Evolutionary conservation across 1,140 invertebrate genomes (phyloP).

Genomic region (Drosophila arizonae): DNA sequence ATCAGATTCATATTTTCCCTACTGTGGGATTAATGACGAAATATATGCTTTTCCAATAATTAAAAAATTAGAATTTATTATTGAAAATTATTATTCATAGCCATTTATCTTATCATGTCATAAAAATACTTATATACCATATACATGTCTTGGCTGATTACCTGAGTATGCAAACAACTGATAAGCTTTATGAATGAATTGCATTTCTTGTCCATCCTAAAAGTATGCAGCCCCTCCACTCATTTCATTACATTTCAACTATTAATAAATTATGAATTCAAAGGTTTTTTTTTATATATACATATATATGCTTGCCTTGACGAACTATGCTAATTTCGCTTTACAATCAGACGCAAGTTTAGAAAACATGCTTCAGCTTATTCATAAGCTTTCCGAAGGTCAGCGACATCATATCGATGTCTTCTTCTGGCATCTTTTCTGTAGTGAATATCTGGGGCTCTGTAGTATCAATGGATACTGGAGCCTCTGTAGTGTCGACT

Average conservation of each 20-base stretch:
- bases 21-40: too few species aligned
- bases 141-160: neutral
- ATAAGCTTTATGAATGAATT: slow-evolving; percentile 19
- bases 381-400: slow-evolving; percentile 2
- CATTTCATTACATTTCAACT: neutral
- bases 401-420: slow-evolving; percentile 19
- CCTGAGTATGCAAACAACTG: neutral
- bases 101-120: slow-evolving; percentile 1
- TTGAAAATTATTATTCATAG: too few species aligned
- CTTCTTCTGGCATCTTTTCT: slow-evolving; percentile 21
- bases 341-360: neutral
- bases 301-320: neutral
- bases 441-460: neutral
- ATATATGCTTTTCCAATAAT: too few species aligned
- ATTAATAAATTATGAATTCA: slow-evolving; percentile 8
- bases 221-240: slow-evolving; percentile 22
- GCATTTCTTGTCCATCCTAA: neutral
- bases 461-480: neutral
- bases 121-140: neutral
- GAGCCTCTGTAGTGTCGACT: neutral
- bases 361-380: slow-evolving; percentile 13
- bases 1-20: too few species aligned
- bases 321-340: neutral
- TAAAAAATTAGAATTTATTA: too few species aligned
- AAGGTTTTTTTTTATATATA: slow-evolving; percentile 1